Conservation (phyloP, 2,888 invertebrate species). For the Pollenia amentaria region DNA sequence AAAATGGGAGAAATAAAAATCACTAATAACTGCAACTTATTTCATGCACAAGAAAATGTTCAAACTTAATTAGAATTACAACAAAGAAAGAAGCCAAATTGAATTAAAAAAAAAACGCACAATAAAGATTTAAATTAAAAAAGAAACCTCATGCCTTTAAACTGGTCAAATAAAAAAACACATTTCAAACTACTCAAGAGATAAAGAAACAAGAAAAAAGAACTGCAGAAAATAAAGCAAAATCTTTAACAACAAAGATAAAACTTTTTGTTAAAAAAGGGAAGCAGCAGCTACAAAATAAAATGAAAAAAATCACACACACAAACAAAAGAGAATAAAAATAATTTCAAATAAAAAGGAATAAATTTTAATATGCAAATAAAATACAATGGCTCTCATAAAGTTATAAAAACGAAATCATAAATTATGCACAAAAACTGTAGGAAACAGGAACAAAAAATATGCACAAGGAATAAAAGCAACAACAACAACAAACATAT, state of each 20-base stretch:
- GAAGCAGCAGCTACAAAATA: conserved; percentile 18
- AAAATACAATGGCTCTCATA: conserved; percentile 72
- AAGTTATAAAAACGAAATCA: conserved; percentile 67
- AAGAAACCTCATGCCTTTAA: conserved; percentile 50
- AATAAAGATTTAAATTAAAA: conserved; percentile 27
- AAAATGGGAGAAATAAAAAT: neutral
- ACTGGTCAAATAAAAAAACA: conserved; percentile 43
- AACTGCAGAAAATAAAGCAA: conserved; percentile 17
- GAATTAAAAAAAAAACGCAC: conserved; percentile 12
- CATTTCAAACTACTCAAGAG: conserved; percentile 26
- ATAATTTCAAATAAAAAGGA: conserved; percentile 55
- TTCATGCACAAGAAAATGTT: conserved; percentile 10
- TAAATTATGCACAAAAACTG: conserved; percentile 58
- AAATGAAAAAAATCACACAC: conserved; percentile 12
- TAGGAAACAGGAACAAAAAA: neutral
- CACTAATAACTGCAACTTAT: neutral
- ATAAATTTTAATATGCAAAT: conserved; percentile 74
- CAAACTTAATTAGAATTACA: conserved; percentile 65
- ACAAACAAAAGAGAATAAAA: conserved; percentile 15
- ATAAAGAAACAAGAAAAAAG: conserved; percentile 22
- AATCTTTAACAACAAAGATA: conserved; percentile 37
- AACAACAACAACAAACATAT: conserved; percentile 28
- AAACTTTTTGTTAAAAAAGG: conserved; percentile 10
- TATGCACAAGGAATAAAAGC: conserved; percentile 39
- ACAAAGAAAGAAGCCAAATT: conserved; percentile 34